Evolutionary conservation across 2,888 invertebrate species (phyloP).

Genomic region (Philhelius pedissequus): DNA sequence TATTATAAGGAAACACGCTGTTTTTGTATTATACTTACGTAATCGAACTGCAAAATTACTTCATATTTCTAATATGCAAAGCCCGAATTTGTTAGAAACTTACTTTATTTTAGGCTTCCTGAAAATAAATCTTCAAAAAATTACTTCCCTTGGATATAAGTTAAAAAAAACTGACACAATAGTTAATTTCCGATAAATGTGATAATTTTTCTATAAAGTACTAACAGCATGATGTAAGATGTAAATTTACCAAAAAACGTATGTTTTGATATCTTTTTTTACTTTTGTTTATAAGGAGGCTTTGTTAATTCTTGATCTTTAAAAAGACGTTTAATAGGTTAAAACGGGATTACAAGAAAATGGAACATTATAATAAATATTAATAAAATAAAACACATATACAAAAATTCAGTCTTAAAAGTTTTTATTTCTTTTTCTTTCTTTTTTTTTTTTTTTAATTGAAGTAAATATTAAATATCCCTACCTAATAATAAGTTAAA

Average conservation of each 20-base stretch:
- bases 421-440: conserved; percentile 28
- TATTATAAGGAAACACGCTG: too few species aligned
- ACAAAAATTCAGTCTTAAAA: conserved; percentile 54
- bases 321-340: too few species aligned
- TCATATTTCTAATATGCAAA: too few species aligned
- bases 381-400: conserved; percentile 6
- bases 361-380: not conserved
- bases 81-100: not conserved
- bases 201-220: not conserved
- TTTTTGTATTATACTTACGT: too few species aligned
- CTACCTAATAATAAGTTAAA: conserved; percentile 65
- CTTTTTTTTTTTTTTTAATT: not conserved
- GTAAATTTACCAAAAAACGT: not conserved
- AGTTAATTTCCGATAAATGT: not conserved
- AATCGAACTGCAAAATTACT: too few species aligned
- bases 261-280: not conserved
- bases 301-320: too few species aligned
- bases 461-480: conserved; percentile 41
- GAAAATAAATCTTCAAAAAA: not conserved
- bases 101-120: not conserved
- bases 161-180: not conserved
- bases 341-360: too few species aligned
- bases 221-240: conserved; percentile 3
- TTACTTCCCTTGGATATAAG: not conserved
- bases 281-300: not conserved